A percentile compares a stretch with the other conserved stretches of the same genome.
Evolutionary conservation across 30 jellyfish, hydroid and myxozoan species (phyloP).

Genomic region (Aurelia aurita): DNA sequence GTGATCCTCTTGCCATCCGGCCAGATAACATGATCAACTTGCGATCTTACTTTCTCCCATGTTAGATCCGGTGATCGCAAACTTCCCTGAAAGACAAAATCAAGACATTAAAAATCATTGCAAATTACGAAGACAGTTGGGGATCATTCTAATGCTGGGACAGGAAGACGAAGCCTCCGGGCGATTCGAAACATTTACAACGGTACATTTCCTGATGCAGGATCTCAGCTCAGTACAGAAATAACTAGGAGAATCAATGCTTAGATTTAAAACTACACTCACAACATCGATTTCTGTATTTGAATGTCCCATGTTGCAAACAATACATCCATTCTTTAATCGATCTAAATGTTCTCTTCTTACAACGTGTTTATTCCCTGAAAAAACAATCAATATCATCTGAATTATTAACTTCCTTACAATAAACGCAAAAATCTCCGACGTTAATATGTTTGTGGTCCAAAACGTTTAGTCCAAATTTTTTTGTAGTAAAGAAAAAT

Average conservation of each 20-base stretch:
- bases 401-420: too few species aligned
- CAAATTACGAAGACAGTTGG: too few species aligned
- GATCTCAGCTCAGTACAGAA: too few species aligned
- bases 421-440: too few species aligned
- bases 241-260: too few species aligned
- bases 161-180: too few species aligned
- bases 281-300: constrained; percentile 98
- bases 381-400: background rate
- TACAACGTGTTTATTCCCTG: constrained; percentile 97
- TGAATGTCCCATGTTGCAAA: constrained; percentile 99
- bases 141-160: too few species aligned
- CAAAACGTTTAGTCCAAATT: too few species aligned
- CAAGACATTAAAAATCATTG: background rate
- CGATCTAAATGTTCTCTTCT: constrained; percentile 96
- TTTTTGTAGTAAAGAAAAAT: too few species aligned
- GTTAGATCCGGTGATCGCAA: constrained; percentile 95
- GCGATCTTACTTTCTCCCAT: constrained; percentile 99
- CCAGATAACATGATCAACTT: constrained; percentile 97
- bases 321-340: constrained; percentile 94
- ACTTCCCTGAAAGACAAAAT: constrained; percentile 61
- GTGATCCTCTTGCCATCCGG: constrained; percentile 98
- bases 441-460: too few species aligned
- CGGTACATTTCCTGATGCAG: too few species aligned
- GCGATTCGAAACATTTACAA: too few species aligned
- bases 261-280: constrained; percentile 11